Evolutionary conservation across 2,113 vertebrate genomes (phyloP).

Genomic region (Cyprinodon variegatus): DNA sequence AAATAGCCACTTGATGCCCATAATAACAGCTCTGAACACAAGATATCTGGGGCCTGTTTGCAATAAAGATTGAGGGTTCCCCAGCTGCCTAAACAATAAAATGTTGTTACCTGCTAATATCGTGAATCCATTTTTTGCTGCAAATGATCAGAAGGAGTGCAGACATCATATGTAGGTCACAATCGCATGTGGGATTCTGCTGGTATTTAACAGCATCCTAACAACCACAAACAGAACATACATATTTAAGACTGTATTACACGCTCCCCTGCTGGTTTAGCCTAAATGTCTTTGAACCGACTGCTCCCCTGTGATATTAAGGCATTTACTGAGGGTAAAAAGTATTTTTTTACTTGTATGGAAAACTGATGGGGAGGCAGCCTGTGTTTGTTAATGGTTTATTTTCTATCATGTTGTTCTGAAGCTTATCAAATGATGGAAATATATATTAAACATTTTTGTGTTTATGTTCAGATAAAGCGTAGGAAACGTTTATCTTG

Average conservation of each 20-base stretch:
- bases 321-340: constrained; percentile 28
- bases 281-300: constrained; percentile 21
- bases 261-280: constrained; percentile 27
- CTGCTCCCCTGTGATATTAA: constrained; percentile 28
- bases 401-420: constrained; percentile 17
- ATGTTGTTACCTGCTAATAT: constrained; percentile 42
- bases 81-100: constrained; percentile 45
- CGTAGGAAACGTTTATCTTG: not conserved
- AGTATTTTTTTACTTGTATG: constrained; percentile 10
- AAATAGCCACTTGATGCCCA: not conserved
- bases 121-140: constrained; percentile 23
- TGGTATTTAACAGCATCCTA: constrained; percentile 50
- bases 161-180: constrained; percentile 24
- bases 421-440: constrained; percentile 16
- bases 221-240: constrained; percentile 41
- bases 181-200: constrained; percentile 32
- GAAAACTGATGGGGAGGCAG: not conserved
- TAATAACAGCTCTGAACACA: too few species aligned
- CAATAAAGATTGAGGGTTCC: constrained; percentile 26
- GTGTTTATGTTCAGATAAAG: not conserved
- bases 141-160: constrained; percentile 27
- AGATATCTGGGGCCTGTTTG: constrained; percentile 9
- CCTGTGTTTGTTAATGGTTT: constrained; percentile 17
- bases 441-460: constrained; percentile 25
- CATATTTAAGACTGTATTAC: constrained; percentile 27